Conservation (phyloP, 1,140 invertebrate species). For the Pogonognathellus flavescens region DNA sequence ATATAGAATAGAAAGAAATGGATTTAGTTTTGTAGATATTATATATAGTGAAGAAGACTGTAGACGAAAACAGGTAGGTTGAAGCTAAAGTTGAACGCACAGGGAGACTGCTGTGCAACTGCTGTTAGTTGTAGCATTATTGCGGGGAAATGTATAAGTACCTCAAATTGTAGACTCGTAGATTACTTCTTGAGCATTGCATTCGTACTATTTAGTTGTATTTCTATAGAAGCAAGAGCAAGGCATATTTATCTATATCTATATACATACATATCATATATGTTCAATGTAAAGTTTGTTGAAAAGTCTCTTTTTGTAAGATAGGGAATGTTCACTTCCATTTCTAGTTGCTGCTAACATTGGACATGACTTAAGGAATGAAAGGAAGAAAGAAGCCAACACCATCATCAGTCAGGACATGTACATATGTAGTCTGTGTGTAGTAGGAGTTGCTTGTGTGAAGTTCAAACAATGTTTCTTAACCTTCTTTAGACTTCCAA, state of each 20-base stretch:
- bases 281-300: no score
- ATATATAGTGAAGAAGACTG: background rate
- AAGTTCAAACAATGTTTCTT: conserved; percentile 37
- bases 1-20: background rate
- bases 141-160: no score
- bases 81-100: conserved; percentile 15
- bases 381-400: conserved; percentile 5
- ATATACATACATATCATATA: no score
- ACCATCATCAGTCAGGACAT: background rate
- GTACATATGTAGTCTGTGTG: background rate
- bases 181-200: no score
- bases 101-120: background rate
- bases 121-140: no score
- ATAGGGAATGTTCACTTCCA: no score
- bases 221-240: no score
- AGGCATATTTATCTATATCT: no score
- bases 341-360: no score
- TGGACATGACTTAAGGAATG: background rate
- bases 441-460: conserved; percentile 12
- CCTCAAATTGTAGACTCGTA: no score
- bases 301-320: no score
- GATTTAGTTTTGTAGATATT: conserved; percentile 1
- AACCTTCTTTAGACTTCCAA: conserved; percentile 2
- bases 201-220: no score
- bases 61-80: conserved; percentile 5